Base-by-base conservation (phyloP, 2,113 vertebrate species). In the Crotalus viridis region DNA sequence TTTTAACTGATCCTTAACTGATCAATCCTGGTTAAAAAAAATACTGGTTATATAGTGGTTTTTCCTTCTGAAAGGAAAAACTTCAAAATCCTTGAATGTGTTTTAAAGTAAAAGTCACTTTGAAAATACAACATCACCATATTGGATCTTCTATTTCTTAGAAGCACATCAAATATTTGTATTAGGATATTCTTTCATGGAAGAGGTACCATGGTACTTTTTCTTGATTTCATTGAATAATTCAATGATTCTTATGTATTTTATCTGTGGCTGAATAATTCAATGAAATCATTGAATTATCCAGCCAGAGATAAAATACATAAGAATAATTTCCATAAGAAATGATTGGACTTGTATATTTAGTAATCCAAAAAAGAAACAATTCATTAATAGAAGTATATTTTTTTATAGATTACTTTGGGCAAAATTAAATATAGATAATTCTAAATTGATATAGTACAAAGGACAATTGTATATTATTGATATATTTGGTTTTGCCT, bases 91-190 rank as follows among this genome's bases (percentile, higher is more conserved):
- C 93, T 64, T 54, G 13, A 74, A 74, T 74, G 92, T 93, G 89
- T 43, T 90, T 93, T 91, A 93, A 87, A 92, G 93, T 85, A 51
- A 43, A 85, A 90, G 93, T 17, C 93, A 90, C 48, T 54, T n/a
- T 26, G 88, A 92, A 61, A 85, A 54, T 19, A 17, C 61, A 88
- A 54, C 33, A 86, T 54, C 94, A 74, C n/a, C 33, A 5, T 33
- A 74, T 69, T 69, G 64, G 4, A 15, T 69, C 64, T 69, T 69
- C 5, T 69, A 85, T 91, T 91, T 90, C 1, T 13, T 54, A 88
- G 93, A 91, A 61, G 51, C 94, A 94, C n/a, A 17, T 74, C 13
- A 17, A 17, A 33, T 74, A 74, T 74, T 74, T 74, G 12, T 33
- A 74, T 74, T 33, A 33, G 13, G n/a, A n/a, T 74, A 13, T 74